phyloP scores from a whole-genome alignment of 2,888 invertebrate genomes.

The Euplagia quadripunctaria region DNA sequence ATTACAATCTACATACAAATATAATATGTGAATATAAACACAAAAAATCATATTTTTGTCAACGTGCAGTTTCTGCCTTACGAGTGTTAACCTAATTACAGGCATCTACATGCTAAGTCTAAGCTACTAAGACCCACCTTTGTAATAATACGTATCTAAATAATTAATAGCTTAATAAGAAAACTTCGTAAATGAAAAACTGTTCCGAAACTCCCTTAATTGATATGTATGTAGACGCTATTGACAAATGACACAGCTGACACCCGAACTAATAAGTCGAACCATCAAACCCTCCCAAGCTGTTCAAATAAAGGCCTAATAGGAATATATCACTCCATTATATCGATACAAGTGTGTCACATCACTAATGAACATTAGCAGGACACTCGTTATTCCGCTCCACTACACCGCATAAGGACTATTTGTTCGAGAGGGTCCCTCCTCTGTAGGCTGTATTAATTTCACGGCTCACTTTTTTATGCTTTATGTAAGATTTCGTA shows the following conservation, averaged over 20 bases:
- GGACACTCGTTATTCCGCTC: constrained; percentile 21
- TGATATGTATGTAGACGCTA: neutral
- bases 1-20: no score
- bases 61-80: no score
- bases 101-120: no score
- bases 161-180: no score
- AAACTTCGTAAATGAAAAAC: neutral
- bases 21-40: no score
- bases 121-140: no score
- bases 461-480: neutral
- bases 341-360: neutral
- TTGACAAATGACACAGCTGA: neutral
- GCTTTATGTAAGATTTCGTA: neutral
- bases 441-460: neutral
- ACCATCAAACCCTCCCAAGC: neutral
- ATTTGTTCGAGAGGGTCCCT: neutral
- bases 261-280: neutral
- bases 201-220: neutral
- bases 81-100: no score
- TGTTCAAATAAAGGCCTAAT: constrained; percentile 7
- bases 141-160: no score
- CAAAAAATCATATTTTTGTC: no score
- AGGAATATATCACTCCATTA: constrained; percentile 3
- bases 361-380: constrained; percentile 9
- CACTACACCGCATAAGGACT: constrained; percentile 4